Evolutionary conservation across 2,888 invertebrate genomes (phyloP).

Genomic region (Thysanoteuthis rhombus): DNA sequence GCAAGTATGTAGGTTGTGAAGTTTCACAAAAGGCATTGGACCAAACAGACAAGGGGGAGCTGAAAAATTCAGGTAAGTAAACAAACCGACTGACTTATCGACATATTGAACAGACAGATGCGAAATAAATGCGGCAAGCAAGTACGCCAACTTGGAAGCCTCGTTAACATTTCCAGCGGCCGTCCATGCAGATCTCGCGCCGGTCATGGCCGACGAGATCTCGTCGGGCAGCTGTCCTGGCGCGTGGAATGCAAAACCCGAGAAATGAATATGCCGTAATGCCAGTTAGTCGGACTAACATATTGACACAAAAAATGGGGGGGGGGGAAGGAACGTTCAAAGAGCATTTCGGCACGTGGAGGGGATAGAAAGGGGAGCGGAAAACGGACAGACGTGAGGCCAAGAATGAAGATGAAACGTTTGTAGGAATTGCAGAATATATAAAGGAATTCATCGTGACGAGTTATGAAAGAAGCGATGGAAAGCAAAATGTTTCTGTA

Average conservation of each 20-base stretch:
- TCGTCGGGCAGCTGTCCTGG: neutral
- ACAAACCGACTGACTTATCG: neutral
- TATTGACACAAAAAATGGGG: neutral
- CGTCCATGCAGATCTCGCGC: neutral
- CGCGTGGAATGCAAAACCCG: neutral
- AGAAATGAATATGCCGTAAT: neutral
- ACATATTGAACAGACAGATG: neutral
- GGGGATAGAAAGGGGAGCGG: neutral
- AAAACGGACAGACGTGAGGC: neutral
- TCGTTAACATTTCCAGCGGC: neutral
- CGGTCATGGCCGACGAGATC: neutral
- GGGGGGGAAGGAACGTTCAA: neutral
- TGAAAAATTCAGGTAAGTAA: neutral
- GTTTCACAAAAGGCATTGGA: neutral
- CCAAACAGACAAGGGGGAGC: neutral
- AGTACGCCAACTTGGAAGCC: neutral
- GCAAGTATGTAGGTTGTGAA: neutral
- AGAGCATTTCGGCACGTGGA: neutral
- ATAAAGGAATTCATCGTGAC: neutral
- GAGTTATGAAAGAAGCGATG: neutral
- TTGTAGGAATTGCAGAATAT: neutral
- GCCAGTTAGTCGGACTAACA: neutral
- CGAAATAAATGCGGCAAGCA: neutral
- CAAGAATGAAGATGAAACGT: neutral
- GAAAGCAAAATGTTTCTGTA: neutral